Evolutionary conservation across 2,888 invertebrate genomes (phyloP).

Genomic region (Nudaria mundana): DNA sequence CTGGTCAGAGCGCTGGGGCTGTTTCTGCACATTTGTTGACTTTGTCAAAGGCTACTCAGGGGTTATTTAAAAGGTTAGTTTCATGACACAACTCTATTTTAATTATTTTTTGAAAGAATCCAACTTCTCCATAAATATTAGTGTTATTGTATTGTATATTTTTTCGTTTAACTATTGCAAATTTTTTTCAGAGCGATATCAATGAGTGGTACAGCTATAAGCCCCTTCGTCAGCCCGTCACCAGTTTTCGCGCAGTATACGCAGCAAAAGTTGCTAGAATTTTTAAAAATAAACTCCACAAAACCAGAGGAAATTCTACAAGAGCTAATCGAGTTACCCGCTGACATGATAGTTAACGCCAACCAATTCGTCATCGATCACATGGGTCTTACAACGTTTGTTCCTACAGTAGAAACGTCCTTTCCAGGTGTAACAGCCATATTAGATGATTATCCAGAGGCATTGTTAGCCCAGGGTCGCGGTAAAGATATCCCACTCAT

Average conservation of each 20-base stretch:
- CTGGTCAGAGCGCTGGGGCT: slow-evolving; percentile 71
- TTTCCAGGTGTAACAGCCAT: slow-evolving; percentile 54
- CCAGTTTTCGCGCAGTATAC: slow-evolving; percentile 48
- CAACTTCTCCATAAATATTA: no score
- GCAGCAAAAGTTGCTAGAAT: slow-evolving; percentile 43
- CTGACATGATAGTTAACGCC: slow-evolving; percentile 51
- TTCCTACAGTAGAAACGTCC: slow-evolving; percentile 57
- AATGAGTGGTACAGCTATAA: slow-evolving; percentile 60
- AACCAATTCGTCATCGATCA: slow-evolving; percentile 45
- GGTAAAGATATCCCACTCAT: slow-evolving; percentile 58
- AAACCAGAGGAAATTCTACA: slow-evolving; percentile 50
- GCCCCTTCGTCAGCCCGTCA: slow-evolving; percentile 50
- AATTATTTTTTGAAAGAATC: no score
- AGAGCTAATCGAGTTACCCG: slow-evolving; percentile 47
- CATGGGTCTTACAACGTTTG: slow-evolving; percentile 52
- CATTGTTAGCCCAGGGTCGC: slow-evolving; percentile 45
- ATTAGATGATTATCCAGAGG: slow-evolving; percentile 58
- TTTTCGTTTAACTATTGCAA: no score
- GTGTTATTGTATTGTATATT: no score
- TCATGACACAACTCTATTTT: no score
- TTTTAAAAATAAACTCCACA: slow-evolving; percentile 66
- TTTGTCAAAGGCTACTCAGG: slow-evolving; percentile 52
- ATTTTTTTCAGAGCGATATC: slow-evolving; percentile 53
- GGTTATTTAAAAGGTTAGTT: slow-evolving; percentile 55
- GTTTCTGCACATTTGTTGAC: slow-evolving; percentile 54